A percentile compares a stretch with the other conserved stretches of the same genome.
Evolutionary conservation across 2,888 invertebrate species (phyloP).

Genomic region (Thalpophila matura): DNA sequence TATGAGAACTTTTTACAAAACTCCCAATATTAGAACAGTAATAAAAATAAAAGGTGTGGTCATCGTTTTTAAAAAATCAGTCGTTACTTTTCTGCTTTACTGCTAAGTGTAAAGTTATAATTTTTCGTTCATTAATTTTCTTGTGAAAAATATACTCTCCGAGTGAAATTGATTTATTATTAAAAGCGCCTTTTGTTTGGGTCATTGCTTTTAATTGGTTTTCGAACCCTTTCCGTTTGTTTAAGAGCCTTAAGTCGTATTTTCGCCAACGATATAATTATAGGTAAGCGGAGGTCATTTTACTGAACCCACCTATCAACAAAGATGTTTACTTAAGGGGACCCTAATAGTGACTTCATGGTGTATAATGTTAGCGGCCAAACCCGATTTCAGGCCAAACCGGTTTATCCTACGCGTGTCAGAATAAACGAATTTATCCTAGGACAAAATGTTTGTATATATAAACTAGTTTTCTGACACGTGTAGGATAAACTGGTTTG

Average conservation of each 20-base stretch:
- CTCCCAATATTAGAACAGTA: slow-evolving; percentile 9
- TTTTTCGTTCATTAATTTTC: slow-evolving; percentile 40
- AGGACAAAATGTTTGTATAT: too few species aligned
- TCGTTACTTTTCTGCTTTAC: slow-evolving; percentile 17
- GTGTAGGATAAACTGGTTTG: too few species aligned
- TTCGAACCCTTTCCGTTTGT: slow-evolving; percentile 57
- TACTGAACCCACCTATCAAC: not conserved
- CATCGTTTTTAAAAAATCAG: slow-evolving; percentile 31
- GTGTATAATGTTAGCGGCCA: too few species aligned
- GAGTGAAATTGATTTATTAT: slow-evolving; percentile 58
- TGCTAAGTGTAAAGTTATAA: slow-evolving; percentile 42
- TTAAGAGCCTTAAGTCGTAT: slow-evolving; percentile 46
- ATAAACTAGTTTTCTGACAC: too few species aligned
- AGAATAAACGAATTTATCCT: too few species aligned
- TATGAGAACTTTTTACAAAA: not conserved
- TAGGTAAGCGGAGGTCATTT: slow-evolving; percentile 14
- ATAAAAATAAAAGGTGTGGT: slow-evolving; percentile 10
- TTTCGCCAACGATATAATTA: slow-evolving; percentile 29
- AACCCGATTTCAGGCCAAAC: too few species aligned
- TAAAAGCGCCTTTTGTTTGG: slow-evolving; percentile 60
- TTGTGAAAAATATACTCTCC: slow-evolving; percentile 29
- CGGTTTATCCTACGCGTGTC: too few species aligned
- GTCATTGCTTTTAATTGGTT: slow-evolving; percentile 62
- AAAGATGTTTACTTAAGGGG: not conserved
- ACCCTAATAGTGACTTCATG: too few species aligned